Evolutionary conservation across 2,113 vertebrate genomes (phyloP), one percentile per base, ranked within the genome.

Genomic region (Suncus etruscus): DNA sequence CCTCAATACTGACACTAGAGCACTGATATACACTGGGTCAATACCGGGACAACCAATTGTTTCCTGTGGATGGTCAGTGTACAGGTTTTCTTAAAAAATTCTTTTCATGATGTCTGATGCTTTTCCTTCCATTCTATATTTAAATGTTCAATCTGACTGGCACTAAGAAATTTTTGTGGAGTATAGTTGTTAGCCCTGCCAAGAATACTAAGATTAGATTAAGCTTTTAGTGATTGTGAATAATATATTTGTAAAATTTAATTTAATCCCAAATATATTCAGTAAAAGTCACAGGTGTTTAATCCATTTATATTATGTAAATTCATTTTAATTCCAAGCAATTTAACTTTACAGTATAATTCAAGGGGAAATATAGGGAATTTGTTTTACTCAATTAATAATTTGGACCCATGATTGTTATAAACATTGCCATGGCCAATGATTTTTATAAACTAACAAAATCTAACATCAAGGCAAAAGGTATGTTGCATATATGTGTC

Each of bases 331-430:
- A 80, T 22, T 91, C 48, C 18, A 78, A 48, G 83, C 74, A 80
- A 86, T 95, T 93, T 82, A 22, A 11, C 68, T 95, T 92, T 79
- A 75, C 15, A 89, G 29, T 84, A 15, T 80, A 93, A 89, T 91
- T 2, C 22, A 73, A 70, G 31, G 47, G 45, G 61, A 29, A 85
- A 76, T 69, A 89, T 6, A 87, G 61, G 87, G 18, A 24, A 77
- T 89, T 72, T 82, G 14, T 39, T 95, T 82, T 68, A 47, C 4
- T 63, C 27, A 6, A 32, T 45, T 15, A 27, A 91, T 83, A 25
- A 86, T 79, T 77, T 1, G n/a, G n/a, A 76, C 9, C 12, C 8
- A 47, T 18, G n/a, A n/a, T n/a, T n/a, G n/a, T n/a, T n/a, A n/a
- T n/a, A n/a, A n/a, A n/a, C n/a, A 14, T 66, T n/a, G 80, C n/a